Conservation (phyloP, 2,888 invertebrate species). For the Drosophila tanythrix region DNA sequence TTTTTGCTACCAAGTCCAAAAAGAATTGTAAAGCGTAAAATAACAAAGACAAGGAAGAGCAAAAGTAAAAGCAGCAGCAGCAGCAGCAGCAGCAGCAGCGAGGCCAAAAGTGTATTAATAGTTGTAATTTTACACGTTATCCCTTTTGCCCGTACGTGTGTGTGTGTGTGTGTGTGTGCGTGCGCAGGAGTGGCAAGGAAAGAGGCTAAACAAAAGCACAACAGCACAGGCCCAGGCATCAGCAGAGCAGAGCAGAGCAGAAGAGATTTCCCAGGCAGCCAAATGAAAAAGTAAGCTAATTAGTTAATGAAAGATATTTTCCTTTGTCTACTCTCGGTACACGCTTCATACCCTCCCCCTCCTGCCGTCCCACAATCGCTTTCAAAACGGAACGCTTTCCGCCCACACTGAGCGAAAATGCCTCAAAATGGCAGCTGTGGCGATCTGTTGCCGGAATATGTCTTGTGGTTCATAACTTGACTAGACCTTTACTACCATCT, state of each 20-base stretch:
- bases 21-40: constrained; percentile 78
- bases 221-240: constrained; percentile 26
- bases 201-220: constrained; percentile 63
- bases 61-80: constrained; percentile 33
- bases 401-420: constrained; percentile 5
- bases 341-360: not conserved
- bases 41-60: constrained; percentile 67
- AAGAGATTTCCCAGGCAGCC: constrained; percentile 31
- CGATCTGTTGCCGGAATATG: not conserved
- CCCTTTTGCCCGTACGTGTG: constrained; percentile 56
- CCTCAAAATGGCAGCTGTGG: not conserved
- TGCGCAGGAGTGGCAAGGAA: constrained; percentile 6
- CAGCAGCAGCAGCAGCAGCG: not conserved
- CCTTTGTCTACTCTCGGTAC: constrained; percentile 62
- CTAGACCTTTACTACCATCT: not conserved
- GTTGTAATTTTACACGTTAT: constrained; percentile 74
- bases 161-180: not conserved
- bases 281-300: constrained; percentile 79
- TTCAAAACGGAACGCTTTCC: not conserved
- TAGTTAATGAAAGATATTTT: constrained; percentile 81
- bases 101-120: constrained; percentile 56
- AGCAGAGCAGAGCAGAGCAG: constrained; percentile 37
- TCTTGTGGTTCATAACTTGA: not conserved
- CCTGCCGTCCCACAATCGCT: not conserved
- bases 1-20: constrained; percentile 72